Conservation (phyloP, 2,888 invertebrate species). For the Drosophila subsilvestris region DNA sequence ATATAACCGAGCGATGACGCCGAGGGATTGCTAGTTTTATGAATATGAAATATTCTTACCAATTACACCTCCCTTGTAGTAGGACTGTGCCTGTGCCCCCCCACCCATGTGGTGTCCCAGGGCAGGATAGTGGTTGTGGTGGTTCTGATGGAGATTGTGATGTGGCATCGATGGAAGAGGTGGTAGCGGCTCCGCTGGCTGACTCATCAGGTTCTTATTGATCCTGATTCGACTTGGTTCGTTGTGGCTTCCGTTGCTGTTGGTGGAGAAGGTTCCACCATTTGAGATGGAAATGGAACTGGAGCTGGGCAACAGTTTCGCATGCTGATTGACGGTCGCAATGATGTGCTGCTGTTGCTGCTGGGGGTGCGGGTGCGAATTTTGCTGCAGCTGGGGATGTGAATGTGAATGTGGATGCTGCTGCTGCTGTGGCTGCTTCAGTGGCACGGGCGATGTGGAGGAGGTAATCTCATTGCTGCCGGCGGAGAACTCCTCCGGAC, state of each 20-base stretch:
- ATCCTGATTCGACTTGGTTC: conserved; percentile 83
- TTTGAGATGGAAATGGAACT: conserved; percentile 46
- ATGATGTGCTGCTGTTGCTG: conserved; percentile 74
- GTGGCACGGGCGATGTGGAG: conserved; percentile 87
- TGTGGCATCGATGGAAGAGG: conserved; percentile 39
- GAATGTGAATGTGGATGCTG: conserved; percentile 37
- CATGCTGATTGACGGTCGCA: conserved; percentile 83
- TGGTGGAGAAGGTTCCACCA: conserved; percentile 35
- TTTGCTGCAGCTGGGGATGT: conserved; percentile 41
- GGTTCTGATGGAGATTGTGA: conserved; percentile 45
- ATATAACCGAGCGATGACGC: too few species aligned
- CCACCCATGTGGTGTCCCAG: conserved; percentile 30
- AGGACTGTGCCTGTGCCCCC: conserved; percentile 6
- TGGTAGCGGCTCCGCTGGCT: conserved; percentile 64
- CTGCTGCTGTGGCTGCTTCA: conserved; percentile 29
- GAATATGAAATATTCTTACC: background rate
- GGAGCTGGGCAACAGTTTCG: conserved; percentile 77
- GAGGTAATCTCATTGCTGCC: conserved; percentile 88
- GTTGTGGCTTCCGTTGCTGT: conserved; percentile 58
- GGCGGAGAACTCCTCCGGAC: conserved; percentile 85
- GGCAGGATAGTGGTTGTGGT: conserved; percentile 55
- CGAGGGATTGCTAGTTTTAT: too few species aligned
- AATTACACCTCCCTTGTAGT: conserved; percentile 37
- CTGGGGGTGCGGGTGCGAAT: conserved; percentile 35
- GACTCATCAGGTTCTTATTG: conserved; percentile 83